phyloP scores from a whole-genome alignment of 2,113 vertebrate genomes.

The Oceanites oceanicus region DNA sequence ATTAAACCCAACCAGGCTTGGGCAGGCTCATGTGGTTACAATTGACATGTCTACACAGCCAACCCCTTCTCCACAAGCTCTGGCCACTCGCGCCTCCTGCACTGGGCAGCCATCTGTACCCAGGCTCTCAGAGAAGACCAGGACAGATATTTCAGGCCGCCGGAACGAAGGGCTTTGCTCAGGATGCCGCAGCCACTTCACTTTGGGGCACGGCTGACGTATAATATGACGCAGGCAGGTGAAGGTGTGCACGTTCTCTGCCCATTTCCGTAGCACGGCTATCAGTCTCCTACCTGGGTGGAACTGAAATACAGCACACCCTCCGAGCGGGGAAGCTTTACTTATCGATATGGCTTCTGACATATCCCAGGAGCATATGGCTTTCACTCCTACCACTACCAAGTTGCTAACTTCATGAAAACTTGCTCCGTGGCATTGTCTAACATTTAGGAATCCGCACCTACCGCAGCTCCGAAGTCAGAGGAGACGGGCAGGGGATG shows the following conservation, averaged over 20 bases:
- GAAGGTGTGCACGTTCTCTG: background rate
- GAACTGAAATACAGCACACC: background rate
- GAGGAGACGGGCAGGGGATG: background rate
- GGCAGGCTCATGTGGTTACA: background rate
- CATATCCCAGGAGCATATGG: fast-evolving
- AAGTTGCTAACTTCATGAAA: background rate
- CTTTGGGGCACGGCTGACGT: background rate
- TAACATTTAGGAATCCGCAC: background rate
- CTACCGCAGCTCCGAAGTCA: background rate
- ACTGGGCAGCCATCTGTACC: background rate
- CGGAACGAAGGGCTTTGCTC: background rate
- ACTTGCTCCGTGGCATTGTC: fast-evolving
- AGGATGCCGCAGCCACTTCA: no score
- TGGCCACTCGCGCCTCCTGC: background rate
- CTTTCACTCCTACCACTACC: background rate
- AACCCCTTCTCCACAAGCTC: background rate
- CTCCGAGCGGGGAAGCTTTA: background rate
- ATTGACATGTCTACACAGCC: background rate
- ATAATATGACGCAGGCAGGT: background rate
- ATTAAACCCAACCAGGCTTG: fast-evolving
- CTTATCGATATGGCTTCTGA: background rate
- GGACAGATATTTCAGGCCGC: background rate
- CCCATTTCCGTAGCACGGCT: background rate
- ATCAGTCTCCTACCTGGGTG: background rate
- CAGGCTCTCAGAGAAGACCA: no score